Conservation (phyloP, 2,113 vertebrate species). For the Odocoileus virginianus region DNA sequence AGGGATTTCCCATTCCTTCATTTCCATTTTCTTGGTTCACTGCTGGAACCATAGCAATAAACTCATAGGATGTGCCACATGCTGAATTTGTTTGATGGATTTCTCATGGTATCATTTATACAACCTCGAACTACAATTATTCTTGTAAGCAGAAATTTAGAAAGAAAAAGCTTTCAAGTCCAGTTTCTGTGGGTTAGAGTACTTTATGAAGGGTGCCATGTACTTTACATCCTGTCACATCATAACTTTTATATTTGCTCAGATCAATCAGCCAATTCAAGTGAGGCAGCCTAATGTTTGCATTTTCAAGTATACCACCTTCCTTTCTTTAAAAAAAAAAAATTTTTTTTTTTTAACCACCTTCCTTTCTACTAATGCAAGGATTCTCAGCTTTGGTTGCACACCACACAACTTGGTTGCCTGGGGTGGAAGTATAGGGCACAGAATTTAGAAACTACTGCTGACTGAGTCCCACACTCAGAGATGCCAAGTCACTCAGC, state of each 20-base stretch:
- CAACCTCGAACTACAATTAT: neutral
- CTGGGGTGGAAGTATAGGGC: neutral
- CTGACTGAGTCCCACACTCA: neutral
- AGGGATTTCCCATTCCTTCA: neutral
- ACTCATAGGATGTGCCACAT: neutral
- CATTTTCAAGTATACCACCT: neutral
- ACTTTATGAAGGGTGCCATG: neutral
- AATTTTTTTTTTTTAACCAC: neutral
- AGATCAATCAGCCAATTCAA: neutral
- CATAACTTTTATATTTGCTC: neutral
- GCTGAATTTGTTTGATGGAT: neutral
- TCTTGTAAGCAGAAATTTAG: neutral
- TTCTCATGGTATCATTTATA: neutral
- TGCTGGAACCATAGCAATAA: neutral
- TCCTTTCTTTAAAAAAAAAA: neutral
- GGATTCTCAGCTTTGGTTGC: neutral
- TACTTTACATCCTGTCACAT: neutral
- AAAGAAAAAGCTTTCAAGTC: neutral
- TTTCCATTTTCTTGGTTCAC: neutral
- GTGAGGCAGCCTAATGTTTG: neutral
- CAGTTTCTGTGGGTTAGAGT: neutral
- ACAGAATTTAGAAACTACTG: neutral
- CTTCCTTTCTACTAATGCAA: neutral
- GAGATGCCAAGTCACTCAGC: neutral
- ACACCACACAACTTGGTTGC: neutral